Conservation (phyloP, 2,797 vertebrate species). For the Enoplosus armatus region DNA sequence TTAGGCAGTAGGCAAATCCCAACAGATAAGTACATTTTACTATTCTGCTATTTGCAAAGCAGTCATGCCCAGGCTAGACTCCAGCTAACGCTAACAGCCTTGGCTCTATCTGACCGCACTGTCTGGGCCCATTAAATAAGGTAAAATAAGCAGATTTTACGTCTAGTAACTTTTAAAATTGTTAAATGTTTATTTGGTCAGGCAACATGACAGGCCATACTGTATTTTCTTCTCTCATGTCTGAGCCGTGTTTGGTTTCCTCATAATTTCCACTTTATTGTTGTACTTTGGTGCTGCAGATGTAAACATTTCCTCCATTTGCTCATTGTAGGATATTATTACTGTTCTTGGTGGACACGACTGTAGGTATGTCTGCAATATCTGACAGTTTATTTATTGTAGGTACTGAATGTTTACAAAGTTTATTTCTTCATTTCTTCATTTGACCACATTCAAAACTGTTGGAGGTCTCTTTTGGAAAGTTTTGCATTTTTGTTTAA, state of each 20-base stretch:
- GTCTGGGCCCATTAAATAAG: constrained; percentile 53
- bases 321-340: constrained; percentile 46
- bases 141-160: constrained; percentile 69
- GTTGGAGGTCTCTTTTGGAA: background rate
- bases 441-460: constrained; percentile 21
- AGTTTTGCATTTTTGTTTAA: constrained; percentile 14
- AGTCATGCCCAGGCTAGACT: constrained; percentile 36
- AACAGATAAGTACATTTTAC: constrained; percentile 35
- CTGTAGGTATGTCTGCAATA: constrained; percentile 12
- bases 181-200: constrained; percentile 61
- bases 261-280: constrained; percentile 51
- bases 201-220: constrained; percentile 39
- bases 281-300: constrained; percentile 40
- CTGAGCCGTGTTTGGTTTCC: constrained; percentile 42
- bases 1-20: constrained; percentile 27
- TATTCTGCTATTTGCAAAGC: constrained; percentile 32
- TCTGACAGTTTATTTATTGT: constrained; percentile 37
- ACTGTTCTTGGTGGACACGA: constrained; percentile 28
- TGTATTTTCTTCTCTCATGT: constrained; percentile 28
- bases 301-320: constrained; percentile 40
- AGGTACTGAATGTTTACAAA: background rate
- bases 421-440: constrained; percentile 14
- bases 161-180: constrained; percentile 56
- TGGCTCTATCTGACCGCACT: constrained; percentile 53
- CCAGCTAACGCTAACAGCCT: constrained; percentile 48